Base-by-base conservation (phyloP, 1,140 invertebrate genomes). In the Anastrepha obliqua region DNA sequence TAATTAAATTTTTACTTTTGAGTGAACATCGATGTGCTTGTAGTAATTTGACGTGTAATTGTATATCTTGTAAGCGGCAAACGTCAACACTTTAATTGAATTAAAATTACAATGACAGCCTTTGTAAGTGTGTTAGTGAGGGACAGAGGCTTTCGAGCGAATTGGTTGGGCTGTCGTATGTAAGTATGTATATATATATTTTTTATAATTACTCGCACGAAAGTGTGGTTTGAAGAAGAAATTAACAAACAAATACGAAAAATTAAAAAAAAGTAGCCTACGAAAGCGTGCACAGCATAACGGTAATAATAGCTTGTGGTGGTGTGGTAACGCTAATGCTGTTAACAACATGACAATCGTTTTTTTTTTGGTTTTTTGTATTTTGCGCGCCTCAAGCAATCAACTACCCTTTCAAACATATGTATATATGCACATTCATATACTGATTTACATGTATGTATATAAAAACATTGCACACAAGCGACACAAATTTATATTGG, bases 41-140 rank as follows among this genome's bases (percentile, higher is more conserved):
- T n/a, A 5, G 51, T 81, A 81, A 81, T 81, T 81, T 55, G 74
- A 81, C 74, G 55, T 81, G 74, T 81, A 81, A 81, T 81, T 51
- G 74, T 81, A 81, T 51, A 20, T 29, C 13, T 55, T 55, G 74
- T 20, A 51, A 81, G n/a, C 51, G 74, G 20, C 74, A 81, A 81
- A 58, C 74, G 74, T 81, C 51, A 81, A 81, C 47, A 42, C 74
- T 55, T 81, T 81, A 81, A 81, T 81, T 81, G 74, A 51, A 81
- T 81, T 81, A 81, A 51, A 81, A 81, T 81, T 81, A 55, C 74
- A 81, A 81, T 51, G 20, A 55, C 74, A 81, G 74, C 2, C 17
- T 29, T 9, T 58, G 17, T 81, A 13, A 58, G 9, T 81, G 74
- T 17, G 67, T 47, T 47, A 3, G 47, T 29, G 29, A 39, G 74